Evolutionary conservation across 2,797 vertebrate genomes (phyloP), one percentile per base, ranked within the genome.

Genomic region (Gambusia yucatana): DNA sequence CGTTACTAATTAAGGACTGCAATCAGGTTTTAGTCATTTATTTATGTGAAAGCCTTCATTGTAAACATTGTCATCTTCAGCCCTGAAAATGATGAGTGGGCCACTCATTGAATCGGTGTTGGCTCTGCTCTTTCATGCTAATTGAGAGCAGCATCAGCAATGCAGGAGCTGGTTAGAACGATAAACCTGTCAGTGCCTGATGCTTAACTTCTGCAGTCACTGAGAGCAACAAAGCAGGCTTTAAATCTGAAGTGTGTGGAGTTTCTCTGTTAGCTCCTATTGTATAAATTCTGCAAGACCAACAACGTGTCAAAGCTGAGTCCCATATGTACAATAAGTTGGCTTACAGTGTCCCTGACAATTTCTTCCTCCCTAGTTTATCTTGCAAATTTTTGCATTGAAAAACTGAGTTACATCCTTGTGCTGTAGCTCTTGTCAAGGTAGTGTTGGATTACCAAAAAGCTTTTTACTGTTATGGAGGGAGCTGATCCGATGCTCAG

Each of bases 1-100:
- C 41, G 6, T 44, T 77, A 43, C 63, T 55, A 83, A n/a, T 81
- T 77, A 79, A 55, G 2, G n/a, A 55, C 13, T 28, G 25, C 50
- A 73, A 55, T n/a, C 63, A 55, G 22, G 33, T 3, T 28, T 33
- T 3, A 47, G 44, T 47, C 46, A 72, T 22, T 52, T 33, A 20
- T 33, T 48, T 41, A 41, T 25, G 33, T 22, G 48, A 22, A 50
- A 33, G 8, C 28, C 17, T 41, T 57, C 9, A 17, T 50, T 44
- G 39, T 59, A 44, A 59, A 44, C n/a, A 44, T 17, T 39, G 17
- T 57, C 69, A 11, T 63, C 14, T 41, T 41, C 16, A 79, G 43
- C 17, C 69, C 11, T 22, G 17, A 59, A 63, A 55, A 52, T 36
- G 30, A 61, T 47, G 41, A 71, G 36, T 57, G 22, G 0, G 3